Percentiles rank a stretch among this genome's conserved stretches.
These are phyloP conservation scores for Nematopogon swammerdamellus DNA, from an alignment of 2,888 invertebrate species.

Conservation along the genomic window DNA sequence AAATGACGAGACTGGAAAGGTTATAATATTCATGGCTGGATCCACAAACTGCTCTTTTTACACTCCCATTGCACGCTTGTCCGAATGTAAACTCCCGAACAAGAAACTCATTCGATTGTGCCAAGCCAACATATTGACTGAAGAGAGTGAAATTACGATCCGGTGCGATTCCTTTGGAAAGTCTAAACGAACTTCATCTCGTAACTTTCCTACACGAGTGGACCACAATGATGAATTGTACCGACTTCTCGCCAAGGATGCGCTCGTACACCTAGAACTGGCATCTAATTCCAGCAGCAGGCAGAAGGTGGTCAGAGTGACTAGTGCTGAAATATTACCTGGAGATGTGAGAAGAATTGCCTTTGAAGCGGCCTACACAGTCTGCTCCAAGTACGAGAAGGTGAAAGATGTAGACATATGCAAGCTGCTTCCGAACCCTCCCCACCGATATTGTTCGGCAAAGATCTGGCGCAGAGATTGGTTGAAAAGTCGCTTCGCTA, in stretches of 20 bases:
- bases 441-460: constrained; percentile 34
- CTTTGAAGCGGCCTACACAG: constrained; percentile 41
- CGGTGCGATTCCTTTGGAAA: no score
- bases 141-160: no score
- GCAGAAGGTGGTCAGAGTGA: constrained; percentile 31
- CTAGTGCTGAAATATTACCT: constrained; percentile 31
- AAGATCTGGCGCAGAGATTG: constrained; percentile 33
- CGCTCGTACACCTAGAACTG: constrained; percentile 36
- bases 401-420: constrained; percentile 31
- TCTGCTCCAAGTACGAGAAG: constrained; percentile 39
- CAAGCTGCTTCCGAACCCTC: constrained; percentile 32
- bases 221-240: no score
- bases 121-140: no score
- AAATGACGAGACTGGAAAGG: no score
- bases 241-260: constrained; percentile 28
- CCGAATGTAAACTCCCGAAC: no score
- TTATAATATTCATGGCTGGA: no score
- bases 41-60: no score
- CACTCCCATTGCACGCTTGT: no score
- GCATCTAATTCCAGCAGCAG: constrained; percentile 31
- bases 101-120: no score
- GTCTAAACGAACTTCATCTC: no score
- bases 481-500: constrained; percentile 27
- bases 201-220: no score
- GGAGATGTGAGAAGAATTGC: constrained; percentile 35